phyloP scores from a whole-genome alignment of 2,113 vertebrate species.

The Gavia stellata region DNA sequence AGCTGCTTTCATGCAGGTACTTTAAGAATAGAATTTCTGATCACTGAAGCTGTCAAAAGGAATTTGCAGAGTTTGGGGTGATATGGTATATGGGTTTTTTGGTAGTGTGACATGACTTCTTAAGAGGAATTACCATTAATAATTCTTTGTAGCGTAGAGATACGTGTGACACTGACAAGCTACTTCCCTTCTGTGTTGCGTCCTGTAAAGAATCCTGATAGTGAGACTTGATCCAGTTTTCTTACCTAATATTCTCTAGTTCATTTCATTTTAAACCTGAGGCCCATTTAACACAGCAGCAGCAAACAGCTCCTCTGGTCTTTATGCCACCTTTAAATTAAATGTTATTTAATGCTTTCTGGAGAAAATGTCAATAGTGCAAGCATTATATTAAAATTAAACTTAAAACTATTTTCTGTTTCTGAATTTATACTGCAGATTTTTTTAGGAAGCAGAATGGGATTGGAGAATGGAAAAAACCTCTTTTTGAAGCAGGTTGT shows the following conservation, averaged over 20 bases:
- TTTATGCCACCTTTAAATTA: background rate
- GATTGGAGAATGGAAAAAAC: background rate
- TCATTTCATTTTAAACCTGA: background rate
- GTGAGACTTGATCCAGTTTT: background rate
- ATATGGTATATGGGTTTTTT: background rate
- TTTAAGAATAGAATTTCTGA: background rate
- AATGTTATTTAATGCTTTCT: background rate
- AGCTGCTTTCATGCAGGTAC: background rate
- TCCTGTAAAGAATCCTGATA: background rate
- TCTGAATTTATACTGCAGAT: background rate
- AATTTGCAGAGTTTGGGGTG: background rate
- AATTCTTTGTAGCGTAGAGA: background rate
- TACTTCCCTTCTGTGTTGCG: background rate
- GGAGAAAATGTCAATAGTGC: background rate
- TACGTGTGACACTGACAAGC: background rate
- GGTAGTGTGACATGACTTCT: background rate
- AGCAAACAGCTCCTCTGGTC: background rate
- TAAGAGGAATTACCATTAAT: background rate
- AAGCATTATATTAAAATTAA: background rate
- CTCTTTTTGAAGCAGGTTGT: background rate
- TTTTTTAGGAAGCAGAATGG: background rate
- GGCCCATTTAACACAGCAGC: background rate
- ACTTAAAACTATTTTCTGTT: background rate
- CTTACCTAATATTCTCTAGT: background rate
- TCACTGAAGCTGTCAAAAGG: background rate